These are phyloP conservation scores for Porites lutea DNA, from an alignment of 64 coral and sea anemone genomes.

Conservation along the genomic window DNA sequence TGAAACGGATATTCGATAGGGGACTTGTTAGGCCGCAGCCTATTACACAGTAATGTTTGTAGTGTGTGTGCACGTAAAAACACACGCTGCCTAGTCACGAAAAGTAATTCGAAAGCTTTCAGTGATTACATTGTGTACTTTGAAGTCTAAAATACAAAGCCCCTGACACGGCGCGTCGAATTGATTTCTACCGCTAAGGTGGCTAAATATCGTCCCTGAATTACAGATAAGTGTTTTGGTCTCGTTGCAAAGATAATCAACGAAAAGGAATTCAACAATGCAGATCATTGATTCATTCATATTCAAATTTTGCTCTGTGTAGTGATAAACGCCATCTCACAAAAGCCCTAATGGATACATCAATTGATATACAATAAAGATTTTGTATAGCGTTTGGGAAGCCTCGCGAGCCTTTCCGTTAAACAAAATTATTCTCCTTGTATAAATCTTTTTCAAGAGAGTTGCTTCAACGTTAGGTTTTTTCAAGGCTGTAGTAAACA, in stretches of 20 bases:
- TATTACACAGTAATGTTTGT: slow-evolving; percentile 81
- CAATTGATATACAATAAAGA: slow-evolving; percentile 90
- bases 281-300: slow-evolving; percentile 88
- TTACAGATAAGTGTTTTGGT: slow-evolving; percentile 39
- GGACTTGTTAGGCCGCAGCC: slow-evolving; percentile 49
- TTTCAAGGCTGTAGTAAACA: not conserved
- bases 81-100: slow-evolving; percentile 68
- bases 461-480: not conserved
- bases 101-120: slow-evolving; percentile 74
- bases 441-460: not conserved
- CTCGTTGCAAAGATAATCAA: slow-evolving; percentile 74
- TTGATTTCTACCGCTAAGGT: slow-evolving; percentile 39
- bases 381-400: slow-evolving; percentile 90
- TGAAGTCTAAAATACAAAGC: slow-evolving; percentile 4
- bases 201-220: slow-evolving; percentile 8
- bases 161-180: not conserved
- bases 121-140: slow-evolving; percentile 52
- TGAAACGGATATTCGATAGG: slow-evolving; percentile 76
- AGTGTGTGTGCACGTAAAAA: slow-evolving; percentile 70
- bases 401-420: slow-evolving; percentile 45
- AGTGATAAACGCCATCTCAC: slow-evolving; percentile 84
- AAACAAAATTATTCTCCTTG: slow-evolving; percentile 48
- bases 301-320: slow-evolving; percentile 89
- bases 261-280: slow-evolving; percentile 95
- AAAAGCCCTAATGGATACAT: slow-evolving; percentile 89